A percentile compares a stretch with the other conserved stretches of the same genome.
Conservation (phyloP, 2,888 invertebrate genomes). For the Microctonus aethiopoides region DNA sequence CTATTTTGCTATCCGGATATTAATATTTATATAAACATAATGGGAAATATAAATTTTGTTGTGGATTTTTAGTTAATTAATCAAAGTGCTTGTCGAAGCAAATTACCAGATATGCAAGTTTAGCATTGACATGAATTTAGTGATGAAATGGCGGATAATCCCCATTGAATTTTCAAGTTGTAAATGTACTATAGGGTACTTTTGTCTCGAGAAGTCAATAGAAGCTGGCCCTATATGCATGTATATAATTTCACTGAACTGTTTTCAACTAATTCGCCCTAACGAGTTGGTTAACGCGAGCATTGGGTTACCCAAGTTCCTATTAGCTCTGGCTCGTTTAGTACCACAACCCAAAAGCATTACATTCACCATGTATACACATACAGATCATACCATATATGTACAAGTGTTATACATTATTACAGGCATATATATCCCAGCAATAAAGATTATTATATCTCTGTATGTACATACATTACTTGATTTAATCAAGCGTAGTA, state of each 20-base stretch:
- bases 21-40: too few relatives aligned
- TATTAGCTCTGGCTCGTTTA: slow-evolving; percentile 33
- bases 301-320: slow-evolving; percentile 43
- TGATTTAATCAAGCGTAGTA: background rate
- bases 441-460: background rate
- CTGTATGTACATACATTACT: background rate
- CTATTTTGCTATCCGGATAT: too few relatives aligned
- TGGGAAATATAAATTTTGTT: background rate
- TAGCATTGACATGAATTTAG: background rate
- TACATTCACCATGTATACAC: background rate
- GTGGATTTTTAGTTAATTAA: background rate
- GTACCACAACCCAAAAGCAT: slow-evolving; percentile 23
- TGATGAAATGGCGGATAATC: background rate
- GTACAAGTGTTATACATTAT: background rate
- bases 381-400: background rate
- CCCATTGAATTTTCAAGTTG: slow-evolving; percentile 9
- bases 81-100: background rate
- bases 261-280: slow-evolving; percentile 45
- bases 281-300: slow-evolving; percentile 45
- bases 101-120: background rate
- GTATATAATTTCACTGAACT: slow-evolving; percentile 37
- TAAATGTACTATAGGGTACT: background rate
- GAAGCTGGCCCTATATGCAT: slow-evolving; percentile 24
- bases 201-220: slow-evolving; percentile 24
- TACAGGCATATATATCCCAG: background rate